A percentile compares a stretch with the other conserved stretches of the same genome.
Conservation (phyloP, 2,113 vertebrate species). For the Fukomys damarensis region DNA sequence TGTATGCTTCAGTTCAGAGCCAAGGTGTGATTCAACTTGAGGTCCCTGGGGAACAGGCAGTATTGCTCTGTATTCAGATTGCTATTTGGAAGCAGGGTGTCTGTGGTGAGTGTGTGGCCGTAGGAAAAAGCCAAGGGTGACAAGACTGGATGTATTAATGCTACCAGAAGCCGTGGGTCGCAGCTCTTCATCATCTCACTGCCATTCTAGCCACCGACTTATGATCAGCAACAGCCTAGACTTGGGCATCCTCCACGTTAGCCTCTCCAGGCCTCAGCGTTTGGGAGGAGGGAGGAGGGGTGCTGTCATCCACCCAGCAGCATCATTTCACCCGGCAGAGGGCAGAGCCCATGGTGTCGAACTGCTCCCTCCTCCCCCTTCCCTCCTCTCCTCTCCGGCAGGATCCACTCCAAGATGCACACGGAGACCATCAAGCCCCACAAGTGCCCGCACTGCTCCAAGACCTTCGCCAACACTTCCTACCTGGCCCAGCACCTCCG, state of each 20-base stretch:
- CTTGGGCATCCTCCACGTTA: conserved; percentile 75
- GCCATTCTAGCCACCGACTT: conserved; percentile 76
- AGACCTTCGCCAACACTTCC: conserved; percentile 96
- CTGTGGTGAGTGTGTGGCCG: conserved; percentile 76
- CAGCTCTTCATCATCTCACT: conserved; percentile 79
- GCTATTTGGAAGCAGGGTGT: conserved; percentile 77
- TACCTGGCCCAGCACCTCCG: conserved; percentile 96
- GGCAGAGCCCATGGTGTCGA: conserved; percentile 80
- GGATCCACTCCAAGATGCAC: conserved; percentile 96
- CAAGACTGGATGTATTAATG: conserved; percentile 44
- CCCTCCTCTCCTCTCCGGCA: conserved; percentile 91
- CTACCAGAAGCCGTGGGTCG: conserved; percentile 66
- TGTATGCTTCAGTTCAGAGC: conserved; percentile 77
- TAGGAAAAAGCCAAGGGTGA: conserved; percentile 65
- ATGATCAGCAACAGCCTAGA: conserved; percentile 68
- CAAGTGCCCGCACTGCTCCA: conserved; percentile 97
- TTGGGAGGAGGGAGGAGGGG: conserved; percentile 81
- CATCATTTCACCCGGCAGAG: conserved; percentile 79
- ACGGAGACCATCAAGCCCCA: conserved; percentile 96
- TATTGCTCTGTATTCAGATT: conserved; percentile 75
- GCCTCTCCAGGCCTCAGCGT: conserved; percentile 70
- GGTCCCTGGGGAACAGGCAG: conserved; percentile 75
- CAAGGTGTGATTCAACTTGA: conserved; percentile 73
- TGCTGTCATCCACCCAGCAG: conserved; percentile 76
- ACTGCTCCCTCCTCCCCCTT: conserved; percentile 87